Evolutionary conservation across 2,888 invertebrate species (phyloP), one percentile per base, ranked within the genome.

Genomic region (Monochamus alternatus): DNA sequence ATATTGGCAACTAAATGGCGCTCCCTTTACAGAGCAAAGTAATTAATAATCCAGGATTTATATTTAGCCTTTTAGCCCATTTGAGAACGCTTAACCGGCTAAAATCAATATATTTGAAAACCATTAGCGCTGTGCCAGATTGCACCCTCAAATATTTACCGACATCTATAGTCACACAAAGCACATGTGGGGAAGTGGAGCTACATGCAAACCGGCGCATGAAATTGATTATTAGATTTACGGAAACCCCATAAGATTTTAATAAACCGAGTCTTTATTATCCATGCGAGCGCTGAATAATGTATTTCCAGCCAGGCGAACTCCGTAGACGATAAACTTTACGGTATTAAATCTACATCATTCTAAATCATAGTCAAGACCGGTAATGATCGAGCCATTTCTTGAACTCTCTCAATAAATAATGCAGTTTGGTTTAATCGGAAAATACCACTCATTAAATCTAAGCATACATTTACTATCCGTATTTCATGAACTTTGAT

Each of bases 371-470:
- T 82, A 81, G 82, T 79, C 80, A 71, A 71, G 74, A 31, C 66
- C 79, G 73, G 78, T 82, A 83, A 83, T 80, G 81, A 82, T 80
- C 81, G 77, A 76, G 76, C 79, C 76, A 81, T 83, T 81, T 80
- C 79, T 78, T 75, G 52, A 77, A 79, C 83, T 81, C 82, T 83
- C 79, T 84, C 77, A 77, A 84, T 85, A 82, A 85, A 85, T 85
- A 83, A 85, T 85, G 82, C 78, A 84, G 62, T 68, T 76, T 69
- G 78, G 81, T 79, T 82, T 84, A 83, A 84, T 84, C 83, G 84
- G 81, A 78, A 76, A 83, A 82, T 81, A 78, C 78, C 80, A 77
- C 81, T 81, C 83, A 84, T 85, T 85, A 84, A 85, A 85, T 84
- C 84, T 83, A 85, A 81, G 81, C 84, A 80, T 82, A 78, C 74